Percentiles rank a stretch among this genome's conserved stretches.
Conservation (phyloP, 2,797 vertebrate species). For the Euphonia xanthogaster region DNA sequence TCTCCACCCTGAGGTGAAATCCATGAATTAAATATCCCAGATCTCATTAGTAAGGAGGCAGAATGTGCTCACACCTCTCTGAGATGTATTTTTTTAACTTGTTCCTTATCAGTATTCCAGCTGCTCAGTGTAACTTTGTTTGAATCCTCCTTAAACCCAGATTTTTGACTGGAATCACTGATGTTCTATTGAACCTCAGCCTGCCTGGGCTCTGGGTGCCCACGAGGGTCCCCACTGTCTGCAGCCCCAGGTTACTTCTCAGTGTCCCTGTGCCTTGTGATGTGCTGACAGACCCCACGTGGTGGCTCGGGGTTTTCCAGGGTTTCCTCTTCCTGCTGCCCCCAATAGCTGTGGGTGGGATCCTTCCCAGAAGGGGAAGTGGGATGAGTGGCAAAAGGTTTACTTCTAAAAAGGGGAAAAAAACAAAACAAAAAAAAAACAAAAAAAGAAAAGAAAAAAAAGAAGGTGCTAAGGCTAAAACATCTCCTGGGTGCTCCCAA, state of each 20-base stretch:
- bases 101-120: not conserved
- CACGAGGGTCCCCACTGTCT: not conserved
- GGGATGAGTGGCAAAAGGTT: not conserved
- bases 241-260: not conserved
- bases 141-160: not conserved
- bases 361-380: not conserved
- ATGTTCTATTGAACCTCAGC: not conserved
- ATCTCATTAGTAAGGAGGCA: not conserved
- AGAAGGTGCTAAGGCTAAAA: not conserved
- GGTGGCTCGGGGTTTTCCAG: not conserved
- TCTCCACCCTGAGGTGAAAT: not conserved
- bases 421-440: not conserved
- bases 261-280: fast-evolving
- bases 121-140: not conserved
- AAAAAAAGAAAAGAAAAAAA: not conserved
- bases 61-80: not conserved
- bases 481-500: not conserved
- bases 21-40: not conserved
- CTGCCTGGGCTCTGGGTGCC: not conserved
- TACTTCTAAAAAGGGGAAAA: too few relatives aligned
- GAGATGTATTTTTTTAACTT: not conserved
- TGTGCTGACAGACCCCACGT: not conserved
- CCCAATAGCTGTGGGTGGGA: not conserved
- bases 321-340: not conserved
- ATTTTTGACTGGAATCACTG: not conserved